Evolutionary conservation across 2,888 invertebrate genomes (phyloP), one percentile per base, ranked within the genome.

Genomic region (Didymodactylos carnosus): DNA sequence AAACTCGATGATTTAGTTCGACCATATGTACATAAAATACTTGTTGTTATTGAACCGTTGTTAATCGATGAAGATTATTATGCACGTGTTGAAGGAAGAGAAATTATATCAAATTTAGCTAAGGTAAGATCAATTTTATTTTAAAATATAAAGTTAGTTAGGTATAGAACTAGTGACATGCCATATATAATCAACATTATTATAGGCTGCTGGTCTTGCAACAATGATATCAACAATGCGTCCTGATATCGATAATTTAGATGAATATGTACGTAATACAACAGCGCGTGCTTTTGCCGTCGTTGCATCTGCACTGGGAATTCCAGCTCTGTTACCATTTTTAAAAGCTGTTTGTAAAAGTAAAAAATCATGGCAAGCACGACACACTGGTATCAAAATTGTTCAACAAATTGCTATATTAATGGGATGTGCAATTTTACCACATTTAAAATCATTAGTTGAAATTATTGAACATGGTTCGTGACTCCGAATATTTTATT

Each of bases 221-320:
- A 99, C 98, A 19, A 99, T 98, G 98, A 99, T 98, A 80, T 97
- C 97, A 7, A 98, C 98, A 0, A 98, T 98, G 98, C 87, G 98
- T 82, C 98, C 98, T 0, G 98, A 98, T 86, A 99, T 99, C 79
- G 98, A 98, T 84, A 98, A 98, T 82, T 95, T 95, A 79, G 97
- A 97, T 84, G 95, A 97, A 85, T 98, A 99, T 81, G 98, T 99
- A 49, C 88, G 98, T 81, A 99, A 99, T 84, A 99, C 98, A 0
- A 99, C 98, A 0, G 98, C 98, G 8, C 88, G 98, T 80, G 98
- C 98, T 0, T 99, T 99, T 84, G 98, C 98, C n/a, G 98, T 99
- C 1, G 98, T 98, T 1, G 98, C 98, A 3, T 98, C 97, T 3
- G 97, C 98, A 74, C 86, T 99, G 76, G 98, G 94, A 51, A 99